phyloP scores from a whole-genome alignment of 2,113 vertebrate genomes.

The Polyodon spathula region DNA sequence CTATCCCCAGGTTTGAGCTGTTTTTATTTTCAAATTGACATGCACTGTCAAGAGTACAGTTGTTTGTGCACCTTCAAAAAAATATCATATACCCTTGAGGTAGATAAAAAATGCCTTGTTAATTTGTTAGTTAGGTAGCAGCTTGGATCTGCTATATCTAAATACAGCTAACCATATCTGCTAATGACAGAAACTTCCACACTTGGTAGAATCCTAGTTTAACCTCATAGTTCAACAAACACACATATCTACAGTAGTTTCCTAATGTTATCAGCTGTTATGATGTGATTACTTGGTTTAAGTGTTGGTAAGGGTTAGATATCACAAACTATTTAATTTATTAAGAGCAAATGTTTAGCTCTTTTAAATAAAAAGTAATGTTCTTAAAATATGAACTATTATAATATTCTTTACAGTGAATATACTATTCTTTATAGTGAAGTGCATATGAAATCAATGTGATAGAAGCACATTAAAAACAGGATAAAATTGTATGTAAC shows the following conservation, averaged over 20 bases:
- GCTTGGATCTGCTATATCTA: neutral
- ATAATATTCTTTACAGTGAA: neutral
- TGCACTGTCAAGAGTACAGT: no score
- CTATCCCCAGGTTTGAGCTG: neutral
- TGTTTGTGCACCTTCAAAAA: no score
- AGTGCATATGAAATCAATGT: neutral
- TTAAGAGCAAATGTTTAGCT: neutral
- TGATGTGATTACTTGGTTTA: neutral
- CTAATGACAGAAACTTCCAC: neutral
- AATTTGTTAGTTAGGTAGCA: no score
- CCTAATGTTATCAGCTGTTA: neutral
- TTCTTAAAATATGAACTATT: neutral
- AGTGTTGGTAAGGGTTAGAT: neutral
- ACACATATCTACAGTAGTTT: neutral
- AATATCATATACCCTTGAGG: no score
- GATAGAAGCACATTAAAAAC: neutral
- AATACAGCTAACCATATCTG: neutral
- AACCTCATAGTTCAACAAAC: no score
- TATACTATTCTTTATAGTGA: neutral
- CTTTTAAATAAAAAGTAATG: slow-evolving; percentile 8
- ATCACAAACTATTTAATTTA: slow-evolving; percentile 1
- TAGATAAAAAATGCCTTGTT: no score
- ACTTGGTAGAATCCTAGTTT: no score
- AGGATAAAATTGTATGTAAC: no score
- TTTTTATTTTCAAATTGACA: neutral